Base-by-base conservation (phyloP, 1,140 invertebrate genomes). In the Drosophila seguyi region DNA sequence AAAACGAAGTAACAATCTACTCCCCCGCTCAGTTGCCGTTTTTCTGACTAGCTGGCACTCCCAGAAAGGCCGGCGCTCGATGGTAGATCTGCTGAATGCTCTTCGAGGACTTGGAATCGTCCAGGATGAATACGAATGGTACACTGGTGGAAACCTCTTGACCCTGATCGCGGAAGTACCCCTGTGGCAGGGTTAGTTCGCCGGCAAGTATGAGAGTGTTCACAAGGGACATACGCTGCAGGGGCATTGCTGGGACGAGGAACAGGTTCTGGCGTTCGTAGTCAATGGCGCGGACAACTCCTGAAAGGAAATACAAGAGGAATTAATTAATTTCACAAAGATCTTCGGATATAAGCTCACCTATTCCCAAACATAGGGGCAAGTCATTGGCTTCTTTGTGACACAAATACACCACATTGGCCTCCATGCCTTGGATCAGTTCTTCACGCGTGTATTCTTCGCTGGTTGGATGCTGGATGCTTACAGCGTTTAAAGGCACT, bases 281-380 rank as follows among this genome's bases (percentile, higher is more conserved):
- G 52, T 92, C 90, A 31, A 93, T 65, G 31, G 72, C 81, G 3
- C 92, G 84, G 16, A 93, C 92, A 16, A 93, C 74, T 45, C 92
- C 92, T 93, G 22, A 18, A 16, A 56, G 13, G 3, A 48, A 11
- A 6, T 0, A 27, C 22, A 48, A 22, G 2, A 52, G 6, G 4
- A 13, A 34, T 20, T 38, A 10, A 6, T 6, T 18, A 3, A 18
- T 6, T 25, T 38, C 1, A 38, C 39, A n/a, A 38, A 10, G 13
- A 6, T 6, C 1, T 36, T 3, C 1, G 13, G 1, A 14, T 14
- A 16, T 4, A 25, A n/a, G 20, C 66, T 73, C 62, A 92, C 92
- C 92, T 34, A 93, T 79, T 22, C 92, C 92, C 20, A 84, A 66
- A 38, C 92, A 93, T 55, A 86, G 57, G 2, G 80, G 31, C n/a